phyloP scores from a whole-genome alignment of 1,140 invertebrate genomes.

The Cryptotermes secundus region DNA sequence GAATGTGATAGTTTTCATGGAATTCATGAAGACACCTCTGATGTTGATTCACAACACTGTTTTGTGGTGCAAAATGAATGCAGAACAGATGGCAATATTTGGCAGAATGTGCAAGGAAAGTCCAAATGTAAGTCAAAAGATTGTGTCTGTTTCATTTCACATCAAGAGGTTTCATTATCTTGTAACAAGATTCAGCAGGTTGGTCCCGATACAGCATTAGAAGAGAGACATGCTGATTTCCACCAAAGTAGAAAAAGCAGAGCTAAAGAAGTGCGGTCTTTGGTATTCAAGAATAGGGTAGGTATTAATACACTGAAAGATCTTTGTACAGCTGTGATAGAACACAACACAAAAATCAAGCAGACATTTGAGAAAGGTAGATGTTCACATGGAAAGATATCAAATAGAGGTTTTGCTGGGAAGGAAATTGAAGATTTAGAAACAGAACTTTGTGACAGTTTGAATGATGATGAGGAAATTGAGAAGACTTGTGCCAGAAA shows the following conservation, averaged over 20 bases:
- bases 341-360: not conserved
- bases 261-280: too few relatives aligned
- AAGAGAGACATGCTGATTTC: not conserved
- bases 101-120: not conserved
- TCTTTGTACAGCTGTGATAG: not conserved
- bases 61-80: not conserved
- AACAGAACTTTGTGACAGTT: not conserved
- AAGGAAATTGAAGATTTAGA: not conserved
- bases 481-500: not conserved
- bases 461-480: too few relatives aligned
- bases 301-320: not conserved
- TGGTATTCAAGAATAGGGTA: not conserved
- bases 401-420: not conserved
- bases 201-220: not conserved
- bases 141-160: not conserved
- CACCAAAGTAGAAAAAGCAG: not conserved
- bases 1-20: not conserved
- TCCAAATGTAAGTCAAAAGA: not conserved
- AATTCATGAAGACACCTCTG: not conserved
- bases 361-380: not conserved
- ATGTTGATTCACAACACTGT: not conserved
- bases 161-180: not conserved
- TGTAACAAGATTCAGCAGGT: not conserved
- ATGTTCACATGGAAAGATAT: too few relatives aligned
- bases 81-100: not conserved